A percentile compares a stretch with the other conserved stretches of the same genome.
Evolutionary conservation across 1,140 invertebrate genomes (phyloP).

Genomic region (Drosophila pseudoananassae): DNA sequence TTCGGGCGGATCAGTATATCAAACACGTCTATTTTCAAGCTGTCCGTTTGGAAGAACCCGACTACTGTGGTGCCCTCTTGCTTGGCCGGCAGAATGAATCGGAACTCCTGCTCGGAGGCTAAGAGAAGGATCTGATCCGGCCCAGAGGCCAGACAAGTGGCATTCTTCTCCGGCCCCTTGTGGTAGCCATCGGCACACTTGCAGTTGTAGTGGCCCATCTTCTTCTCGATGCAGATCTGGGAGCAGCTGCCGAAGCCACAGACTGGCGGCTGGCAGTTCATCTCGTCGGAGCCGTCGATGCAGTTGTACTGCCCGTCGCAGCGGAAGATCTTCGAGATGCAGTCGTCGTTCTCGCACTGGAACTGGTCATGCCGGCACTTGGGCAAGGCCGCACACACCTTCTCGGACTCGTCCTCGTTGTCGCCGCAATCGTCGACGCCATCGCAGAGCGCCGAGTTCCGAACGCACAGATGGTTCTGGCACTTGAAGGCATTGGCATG

Average conservation of each 20-base stretch:
- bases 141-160: constrained; percentile 86
- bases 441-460: constrained; percentile 88
- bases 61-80: constrained; percentile 84
- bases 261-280: constrained; percentile 88
- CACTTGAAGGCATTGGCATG: constrained; percentile 87
- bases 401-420: constrained; percentile 86
- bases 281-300: constrained; percentile 88
- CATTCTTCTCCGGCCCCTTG: constrained; percentile 84
- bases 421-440: constrained; percentile 88
- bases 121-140: constrained; percentile 86
- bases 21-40: constrained; percentile 85
- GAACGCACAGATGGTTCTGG: constrained; percentile 87
- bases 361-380: constrained; percentile 90
- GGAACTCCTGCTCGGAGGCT: constrained; percentile 87
- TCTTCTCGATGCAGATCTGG: constrained; percentile 90
- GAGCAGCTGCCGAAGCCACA: constrained; percentile 90
- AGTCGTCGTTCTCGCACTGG: constrained; percentile 89
- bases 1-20: constrained; percentile 85
- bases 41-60: constrained; percentile 78
- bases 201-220: constrained; percentile 87
- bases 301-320: constrained; percentile 89
- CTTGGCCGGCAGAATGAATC: constrained; percentile 87
- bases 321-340: constrained; percentile 90
- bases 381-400: constrained; percentile 87
- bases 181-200: constrained; percentile 88